Base-by-base conservation (phyloP, 1,140 invertebrate genomes). In the Drosophila sp. region DNA sequence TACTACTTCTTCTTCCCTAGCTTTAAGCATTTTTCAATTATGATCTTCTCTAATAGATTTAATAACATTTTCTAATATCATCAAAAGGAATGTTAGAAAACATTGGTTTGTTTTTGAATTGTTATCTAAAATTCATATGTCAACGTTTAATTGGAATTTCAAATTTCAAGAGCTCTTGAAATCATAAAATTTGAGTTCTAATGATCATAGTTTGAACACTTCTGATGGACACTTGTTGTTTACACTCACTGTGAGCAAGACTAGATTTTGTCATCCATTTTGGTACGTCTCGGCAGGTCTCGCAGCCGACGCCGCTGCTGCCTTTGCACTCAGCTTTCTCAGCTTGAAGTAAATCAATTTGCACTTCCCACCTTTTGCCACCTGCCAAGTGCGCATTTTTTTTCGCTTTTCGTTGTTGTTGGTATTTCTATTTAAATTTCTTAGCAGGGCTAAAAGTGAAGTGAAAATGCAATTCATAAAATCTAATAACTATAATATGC, bases 291-390 rank as follows among this genome's bases (percentile, higher is more conserved):
- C 5, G 44, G 23, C 44, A 27, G 44, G 44, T 25, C 23, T 2
- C 25, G 44, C 1, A 8, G 25, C 44, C 55, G 70, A 27, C 40
- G 44, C n/a, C 32, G 38, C 62, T 50, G 41, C 44, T 23, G 44
- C 44, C 44, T 27, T 27, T 50, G 44, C 44, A 47, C 44, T 50
- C 23, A 50, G 27, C 44, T 50, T 27, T 50, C 44, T 50, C 44
- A 50, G 44, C 44, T 50, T 27, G 44, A 50, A 50, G 44, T 50
- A 50, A 50, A 50, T 50, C 44, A 50, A 50, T 50, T 50, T 50
- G 44, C 44, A 50, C 44, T 50, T 50, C 44, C 44, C 44, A 50
- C 44, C 44, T 50, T 50, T 50, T 50, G 44, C 23, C 23, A 50
- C 44, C 44, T 50, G 44, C 44, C 44, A 50, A 50, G 23, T 50